phyloP scores from a whole-genome alignment of 1,140 invertebrate species.

The Antheraea mylitta region DNA sequence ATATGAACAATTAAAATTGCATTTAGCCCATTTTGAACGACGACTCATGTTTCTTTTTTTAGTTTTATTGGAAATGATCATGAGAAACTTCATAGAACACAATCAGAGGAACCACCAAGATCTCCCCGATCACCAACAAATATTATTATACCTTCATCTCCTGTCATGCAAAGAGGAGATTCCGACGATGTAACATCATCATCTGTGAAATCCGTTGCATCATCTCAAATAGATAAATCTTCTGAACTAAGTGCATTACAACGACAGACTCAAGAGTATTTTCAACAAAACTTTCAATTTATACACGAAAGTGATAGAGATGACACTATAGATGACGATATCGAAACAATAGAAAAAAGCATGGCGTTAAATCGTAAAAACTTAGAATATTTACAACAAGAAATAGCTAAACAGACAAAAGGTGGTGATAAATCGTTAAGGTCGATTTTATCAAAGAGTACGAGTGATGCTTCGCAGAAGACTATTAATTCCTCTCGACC shows the following conservation, averaged over 20 bases:
- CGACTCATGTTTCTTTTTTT: slow-evolving; percentile 33
- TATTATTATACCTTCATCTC: slow-evolving; percentile 45
- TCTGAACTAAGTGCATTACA: slow-evolving; percentile 68
- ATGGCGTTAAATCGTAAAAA: slow-evolving; percentile 76
- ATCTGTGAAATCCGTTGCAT: slow-evolving; percentile 65
- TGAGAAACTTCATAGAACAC: slow-evolving; percentile 88
- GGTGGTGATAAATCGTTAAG: slow-evolving; percentile 59
- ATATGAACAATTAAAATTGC: too few relatives aligned
- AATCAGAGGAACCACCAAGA: slow-evolving; percentile 89
- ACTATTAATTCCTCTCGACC: slow-evolving; percentile 63
- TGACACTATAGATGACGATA: slow-evolving; percentile 76
- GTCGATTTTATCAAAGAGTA: slow-evolving; percentile 69
- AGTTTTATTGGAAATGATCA: slow-evolving; percentile 81
- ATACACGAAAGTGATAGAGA: slow-evolving; percentile 77
- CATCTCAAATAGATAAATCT: slow-evolving; percentile 67
- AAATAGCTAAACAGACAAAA: slow-evolving; percentile 74
- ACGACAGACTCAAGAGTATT: slow-evolving; percentile 74
- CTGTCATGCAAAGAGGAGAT: slow-evolving; percentile 58
- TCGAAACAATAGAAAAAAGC: slow-evolving; percentile 75
- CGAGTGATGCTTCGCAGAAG: slow-evolving; percentile 69
- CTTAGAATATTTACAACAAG: slow-evolving; percentile 76
- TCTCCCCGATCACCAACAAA: slow-evolving; percentile 81
- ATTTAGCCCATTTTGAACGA: too few relatives aligned
- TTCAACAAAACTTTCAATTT: slow-evolving; percentile 78
- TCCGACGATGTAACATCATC: slow-evolving; percentile 70